Conservation (phyloP, 2,888 invertebrate species). For the Volucella bombylans region DNA sequence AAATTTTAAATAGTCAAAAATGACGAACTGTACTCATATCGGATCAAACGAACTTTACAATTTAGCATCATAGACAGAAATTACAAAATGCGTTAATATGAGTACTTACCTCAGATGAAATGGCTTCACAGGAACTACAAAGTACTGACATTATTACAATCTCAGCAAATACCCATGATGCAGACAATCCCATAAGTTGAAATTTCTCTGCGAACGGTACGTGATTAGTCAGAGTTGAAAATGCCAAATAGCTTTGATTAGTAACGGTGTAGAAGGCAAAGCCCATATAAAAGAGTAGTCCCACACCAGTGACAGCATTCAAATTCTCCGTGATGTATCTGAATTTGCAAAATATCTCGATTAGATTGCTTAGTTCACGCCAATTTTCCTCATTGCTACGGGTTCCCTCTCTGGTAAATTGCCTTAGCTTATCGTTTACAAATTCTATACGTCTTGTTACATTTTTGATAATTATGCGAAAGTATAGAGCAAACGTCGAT, state of each 20-base stretch:
- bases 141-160: conserved; percentile 76
- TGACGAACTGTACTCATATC: too few species aligned
- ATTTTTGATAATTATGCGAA: conserved; percentile 76
- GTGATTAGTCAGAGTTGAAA: conserved; percentile 76
- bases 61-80: too few species aligned
- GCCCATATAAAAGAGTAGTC: conserved; percentile 77
- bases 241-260: conserved; percentile 79
- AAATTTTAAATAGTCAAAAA: too few species aligned
- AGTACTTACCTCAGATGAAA: conserved; percentile 77
- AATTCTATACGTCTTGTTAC: conserved; percentile 76
- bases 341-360: conserved; percentile 79
- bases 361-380: conserved; percentile 77
- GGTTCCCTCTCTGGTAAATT: conserved; percentile 68
- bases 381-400: conserved; percentile 75
- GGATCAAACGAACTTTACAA: too few species aligned
- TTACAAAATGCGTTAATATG: background rate
- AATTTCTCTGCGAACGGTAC: conserved; percentile 66
- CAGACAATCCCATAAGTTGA: conserved; percentile 77
- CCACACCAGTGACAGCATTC: conserved; percentile 77
- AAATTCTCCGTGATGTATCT: conserved; percentile 78
- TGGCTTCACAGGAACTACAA: conserved; percentile 77
- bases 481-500: conserved; percentile 76
- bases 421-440: conserved; percentile 75
- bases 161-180: conserved; percentile 78
- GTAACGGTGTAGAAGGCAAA: conserved; percentile 80